These are phyloP conservation scores for Colletes gigas DNA, from an alignment of 1,140 invertebrate species.

Conservation along the genomic window DNA sequence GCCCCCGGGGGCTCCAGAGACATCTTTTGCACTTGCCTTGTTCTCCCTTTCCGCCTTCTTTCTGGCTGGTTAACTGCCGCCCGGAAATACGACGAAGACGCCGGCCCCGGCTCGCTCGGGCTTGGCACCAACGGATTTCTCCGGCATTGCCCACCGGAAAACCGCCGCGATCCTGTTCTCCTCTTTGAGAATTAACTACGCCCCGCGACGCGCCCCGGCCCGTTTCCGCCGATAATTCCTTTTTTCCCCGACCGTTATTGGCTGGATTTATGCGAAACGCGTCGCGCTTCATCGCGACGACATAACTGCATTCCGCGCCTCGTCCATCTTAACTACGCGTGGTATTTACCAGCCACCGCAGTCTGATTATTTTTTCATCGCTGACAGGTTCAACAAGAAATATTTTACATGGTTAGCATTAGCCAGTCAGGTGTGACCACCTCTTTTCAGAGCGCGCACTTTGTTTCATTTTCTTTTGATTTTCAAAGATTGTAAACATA, in stretches of 20 bases:
- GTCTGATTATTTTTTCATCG: too few relatives aligned
- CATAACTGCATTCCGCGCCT: too few relatives aligned
- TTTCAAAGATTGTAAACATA: too few relatives aligned
- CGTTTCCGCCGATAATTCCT: not conserved
- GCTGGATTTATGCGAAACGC: not conserved
- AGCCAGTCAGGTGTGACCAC: too few relatives aligned
- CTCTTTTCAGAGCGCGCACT: too few relatives aligned
- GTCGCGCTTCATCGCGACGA: not conserved
- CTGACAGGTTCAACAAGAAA: too few relatives aligned
- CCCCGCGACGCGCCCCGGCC: not conserved
- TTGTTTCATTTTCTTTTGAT: too few relatives aligned
- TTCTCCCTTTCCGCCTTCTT: slow-evolving; percentile 34
- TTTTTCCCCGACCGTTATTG: not conserved
- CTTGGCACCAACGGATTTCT: slow-evolving; percentile 16
- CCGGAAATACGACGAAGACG: slow-evolving; percentile 49
- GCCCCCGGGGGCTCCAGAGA: slow-evolving; percentile 19
- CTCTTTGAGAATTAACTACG: slow-evolving; percentile 1
- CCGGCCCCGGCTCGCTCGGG: not conserved
- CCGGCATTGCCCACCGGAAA: slow-evolving; percentile 18
- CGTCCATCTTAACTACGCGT: too few relatives aligned
- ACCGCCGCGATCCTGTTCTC: not conserved
- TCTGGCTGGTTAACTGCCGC: slow-evolving; percentile 54
- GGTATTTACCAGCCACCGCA: too few relatives aligned
- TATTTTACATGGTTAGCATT: too few relatives aligned
- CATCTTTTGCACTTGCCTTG: slow-evolving; percentile 44